Conservation (phyloP, 2,888 invertebrate genomes). For the Watsonalla cultraria region DNA sequence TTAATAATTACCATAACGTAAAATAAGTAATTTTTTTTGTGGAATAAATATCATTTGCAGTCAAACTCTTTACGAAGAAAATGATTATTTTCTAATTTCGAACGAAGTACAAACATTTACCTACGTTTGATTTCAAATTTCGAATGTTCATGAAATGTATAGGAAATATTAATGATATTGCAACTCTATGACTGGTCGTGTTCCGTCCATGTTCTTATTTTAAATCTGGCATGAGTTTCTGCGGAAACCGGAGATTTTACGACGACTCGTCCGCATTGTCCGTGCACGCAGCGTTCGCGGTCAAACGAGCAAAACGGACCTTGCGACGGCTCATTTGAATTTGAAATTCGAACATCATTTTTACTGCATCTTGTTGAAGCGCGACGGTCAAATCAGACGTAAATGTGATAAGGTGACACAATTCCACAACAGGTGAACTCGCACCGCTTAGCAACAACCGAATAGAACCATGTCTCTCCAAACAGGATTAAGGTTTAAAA, state of each 20-base stretch:
- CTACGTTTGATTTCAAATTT: no score
- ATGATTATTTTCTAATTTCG: no score
- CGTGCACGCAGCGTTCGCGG: slow-evolving; percentile 59
- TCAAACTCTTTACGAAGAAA: no score
- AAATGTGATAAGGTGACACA: slow-evolving; percentile 15
- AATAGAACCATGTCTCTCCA: slow-evolving; percentile 20
- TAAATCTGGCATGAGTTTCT: slow-evolving; percentile 67
- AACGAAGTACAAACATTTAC: no score
- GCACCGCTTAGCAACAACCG: slow-evolving; percentile 46
- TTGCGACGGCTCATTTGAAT: slow-evolving; percentile 68
- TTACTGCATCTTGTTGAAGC: slow-evolving; percentile 32
- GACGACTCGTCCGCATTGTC: slow-evolving; percentile 73
- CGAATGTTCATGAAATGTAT: background rate
- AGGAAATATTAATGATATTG: background rate
- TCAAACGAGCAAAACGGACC: slow-evolving; percentile 47
- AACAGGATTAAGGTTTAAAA: slow-evolving; percentile 35
- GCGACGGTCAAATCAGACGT: slow-evolving; percentile 8
- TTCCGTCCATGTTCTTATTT: slow-evolving; percentile 62
- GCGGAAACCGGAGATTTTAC: slow-evolving; percentile 72
- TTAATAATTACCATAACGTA: no score
- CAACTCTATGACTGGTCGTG: slow-evolving; percentile 39
- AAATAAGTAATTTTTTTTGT: no score
- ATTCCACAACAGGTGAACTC: slow-evolving; percentile 51
- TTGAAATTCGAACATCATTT: slow-evolving; percentile 48
- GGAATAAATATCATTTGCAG: no score